Evolutionary conservation across 2,113 vertebrate species (phyloP), one percentile per base, ranked within the genome.

Genomic region (Nyctibius bracteatus): DNA sequence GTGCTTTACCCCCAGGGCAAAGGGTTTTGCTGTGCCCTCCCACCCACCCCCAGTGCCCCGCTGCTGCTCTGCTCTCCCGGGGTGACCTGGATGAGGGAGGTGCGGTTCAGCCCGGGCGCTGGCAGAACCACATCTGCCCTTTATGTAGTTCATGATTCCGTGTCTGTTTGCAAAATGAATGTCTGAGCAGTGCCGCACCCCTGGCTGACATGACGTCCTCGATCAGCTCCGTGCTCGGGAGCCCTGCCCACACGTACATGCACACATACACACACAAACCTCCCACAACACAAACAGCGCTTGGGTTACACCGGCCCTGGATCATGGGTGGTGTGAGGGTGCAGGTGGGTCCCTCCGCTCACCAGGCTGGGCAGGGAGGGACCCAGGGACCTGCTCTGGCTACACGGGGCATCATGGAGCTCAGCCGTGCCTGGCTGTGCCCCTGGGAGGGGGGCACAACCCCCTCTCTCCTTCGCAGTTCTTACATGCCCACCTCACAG

Each of bases 101-200:
- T 33, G 62, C 0, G 7, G 61, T 2, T 67, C 81, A 74, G 54
- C 44, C 23, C 2, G 1, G 82, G 81, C 0, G 6, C 81, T 86
- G 87, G 35, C 93, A 88, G 41, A 25, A 9, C 58, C 16, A 20
- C 86, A 43, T 33, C 41, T 61, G 63, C 90, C 30, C 65, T 92
- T 55, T 21, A 14, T 20, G 75, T 23, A 78, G 96, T 96, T 96
- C 65, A 4, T 97, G 97, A 98, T 96, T 96, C 41, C 21, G 4
- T 0, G 58, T 51, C 61, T 97, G 84, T 97, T 98, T 97, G 96
- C 96, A 49, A 68, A 82, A 71, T 33, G 59, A 91, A 80, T 46
- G 90, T 90, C 30, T 46, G 86, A 75, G 93, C 1, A 79, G 86
- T 81, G 93, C 92, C 94, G 15, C 91, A 4, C 37, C 62, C 81